Evolutionary conservation across 1,140 invertebrate genomes (phyloP), one percentile per base, ranked within the genome.

Genomic region (Saccostrea cuccullata): DNA sequence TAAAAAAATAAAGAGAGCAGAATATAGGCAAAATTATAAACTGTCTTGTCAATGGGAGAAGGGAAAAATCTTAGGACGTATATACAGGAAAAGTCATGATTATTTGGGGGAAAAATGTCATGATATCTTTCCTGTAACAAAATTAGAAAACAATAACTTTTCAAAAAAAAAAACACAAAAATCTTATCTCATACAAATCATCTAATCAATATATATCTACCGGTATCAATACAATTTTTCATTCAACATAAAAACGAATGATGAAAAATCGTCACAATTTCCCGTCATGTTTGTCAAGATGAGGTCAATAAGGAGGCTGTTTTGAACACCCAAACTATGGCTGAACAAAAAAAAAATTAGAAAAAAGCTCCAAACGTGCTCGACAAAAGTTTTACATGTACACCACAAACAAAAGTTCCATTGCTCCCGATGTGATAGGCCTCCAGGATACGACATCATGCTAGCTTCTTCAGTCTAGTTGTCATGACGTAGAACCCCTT

Each of bases 401-500:
- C 85, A 87, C 55, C 20, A 60, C 73, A 87, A 87, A 88, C 82
- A 88, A 87, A 85, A 87, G 83, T 86, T 91, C 90, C 87, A 89
- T 91, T 91, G 89, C 89, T 89, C 90, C 90, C 89, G 83, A 88
- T 82, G 83, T 67, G 82, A 87, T 86, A 90, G 91, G 91, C 91
- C 91, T 91, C 91, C 91, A 92, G 91, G 91, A 90, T 92, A 89
- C 60, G 67, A 58, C 82, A 87, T 86, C 83, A 82, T 88, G 70
- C 60, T 91, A 86, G 92, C 92, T 87, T 55, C 82, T 83, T 26
- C 83, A 82, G 73, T 88, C 85, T 85, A 86, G 85, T 89, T 85
- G 82, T 94, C 93, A 85, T 92, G 92, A 91, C 93, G 93, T 86
- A 90, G 92, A 91, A 94, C 92, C 93, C 94, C 94, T 93, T 94